Evolutionary conservation across 2,113 vertebrate genomes (phyloP), one percentile per base, ranked within the genome.

Genomic region (Diadophis punctatus): DNA sequence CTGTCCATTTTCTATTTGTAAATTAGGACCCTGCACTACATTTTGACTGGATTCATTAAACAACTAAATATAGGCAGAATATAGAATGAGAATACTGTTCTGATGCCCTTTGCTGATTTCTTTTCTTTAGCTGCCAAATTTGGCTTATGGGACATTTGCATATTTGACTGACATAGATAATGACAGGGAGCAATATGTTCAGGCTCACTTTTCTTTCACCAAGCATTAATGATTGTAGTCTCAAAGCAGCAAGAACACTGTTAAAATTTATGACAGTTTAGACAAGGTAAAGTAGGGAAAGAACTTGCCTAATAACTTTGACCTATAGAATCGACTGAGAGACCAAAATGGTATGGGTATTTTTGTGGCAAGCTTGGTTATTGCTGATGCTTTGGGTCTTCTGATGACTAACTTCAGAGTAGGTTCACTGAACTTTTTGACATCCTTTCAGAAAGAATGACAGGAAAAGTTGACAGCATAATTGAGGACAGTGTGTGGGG

Each of bases 221-320:
- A 85, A 39, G 52, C 49, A 39, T 25, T 90, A 92, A 90, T 92
- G 53, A 89, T 51, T 86, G n/a, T 86, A 46, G 46, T 90, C 74
- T 86, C n/a, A 20, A 90, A 49, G 74, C 52, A 60, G 55, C n/a
- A 49, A 93, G 55, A 90, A 56, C 74, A 86, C 22, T 52, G 92
- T 86, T 90, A 90, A 90, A 90, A 90, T 93, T 60, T 86, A 90
- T 90, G 92, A 90, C 88, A 93, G 88, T 86, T 93, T 93, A 90
- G 92, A 93, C 92, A 90, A 27, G 74, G 53, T 63, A 93, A 93
- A 90, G 88, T 90, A 90, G 88, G 60, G 55, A 84, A 93, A 93
- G 46, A 86, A 55, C n/a, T 86, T 30, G 8, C 88, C 90, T 90
- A 90, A 93, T 93, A 86, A 93, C 74, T 90, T 86, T 90, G 92